Conservation (phyloP, 2,113 vertebrate species). For the Verasper variegatus region DNA sequence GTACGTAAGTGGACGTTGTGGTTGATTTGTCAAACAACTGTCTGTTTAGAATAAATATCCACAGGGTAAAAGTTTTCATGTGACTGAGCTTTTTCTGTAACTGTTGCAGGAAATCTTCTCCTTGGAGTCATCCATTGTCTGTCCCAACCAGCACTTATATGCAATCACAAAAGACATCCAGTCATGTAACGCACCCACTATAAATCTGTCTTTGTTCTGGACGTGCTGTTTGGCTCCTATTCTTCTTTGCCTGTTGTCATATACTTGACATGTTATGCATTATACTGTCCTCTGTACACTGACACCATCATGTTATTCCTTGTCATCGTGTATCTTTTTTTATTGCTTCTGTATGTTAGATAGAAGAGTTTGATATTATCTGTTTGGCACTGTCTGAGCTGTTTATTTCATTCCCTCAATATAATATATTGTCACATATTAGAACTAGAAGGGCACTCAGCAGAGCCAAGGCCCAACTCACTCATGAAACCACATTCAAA, state of each 20-base stretch:
- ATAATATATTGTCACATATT: background rate
- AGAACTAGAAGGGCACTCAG: background rate
- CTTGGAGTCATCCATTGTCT: background rate
- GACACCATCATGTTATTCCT: background rate
- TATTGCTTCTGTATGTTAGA: background rate
- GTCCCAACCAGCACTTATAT: slow-evolving; percentile 36
- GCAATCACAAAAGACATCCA: slow-evolving; percentile 47
- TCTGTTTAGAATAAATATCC: background rate
- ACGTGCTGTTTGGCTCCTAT: slow-evolving; percentile 12
- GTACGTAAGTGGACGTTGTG: background rate
- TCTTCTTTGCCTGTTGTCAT: slow-evolving; percentile 14
- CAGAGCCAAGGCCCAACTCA: too few species aligned
- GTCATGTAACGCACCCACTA: slow-evolving; percentile 39
- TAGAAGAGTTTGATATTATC: background rate
- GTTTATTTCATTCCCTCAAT: background rate
- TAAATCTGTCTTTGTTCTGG: slow-evolving; percentile 44
- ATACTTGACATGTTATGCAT: background rate
- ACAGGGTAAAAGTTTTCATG: background rate
- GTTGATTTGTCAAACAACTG: background rate
- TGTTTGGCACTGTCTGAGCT: background rate
- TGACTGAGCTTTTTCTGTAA: background rate
- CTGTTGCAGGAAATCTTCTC: background rate
- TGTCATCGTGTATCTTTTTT: background rate
- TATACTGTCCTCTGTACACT: background rate
- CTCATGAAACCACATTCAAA: too few species aligned